Conservation (phyloP, 2,888 invertebrate species). For the Spisula solida region DNA sequence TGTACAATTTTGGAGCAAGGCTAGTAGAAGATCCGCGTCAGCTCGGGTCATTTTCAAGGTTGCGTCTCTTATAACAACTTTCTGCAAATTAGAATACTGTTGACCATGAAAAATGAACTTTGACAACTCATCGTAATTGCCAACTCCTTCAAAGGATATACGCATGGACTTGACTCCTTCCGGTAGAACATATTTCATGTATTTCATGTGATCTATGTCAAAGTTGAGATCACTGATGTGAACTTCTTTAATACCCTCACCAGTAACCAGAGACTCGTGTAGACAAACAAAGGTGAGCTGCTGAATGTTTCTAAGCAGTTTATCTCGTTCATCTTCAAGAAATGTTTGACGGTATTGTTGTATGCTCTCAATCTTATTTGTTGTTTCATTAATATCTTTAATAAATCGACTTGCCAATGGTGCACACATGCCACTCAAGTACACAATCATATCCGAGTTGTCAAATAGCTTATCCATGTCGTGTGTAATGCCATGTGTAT, state of each 20-base stretch:
- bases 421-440: conserved; percentile 27
- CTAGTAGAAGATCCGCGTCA: background rate
- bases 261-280: conserved; percentile 6
- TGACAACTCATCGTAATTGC: background rate
- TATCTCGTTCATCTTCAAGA: background rate
- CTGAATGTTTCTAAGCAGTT: background rate
- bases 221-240: conserved; percentile 9
- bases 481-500: background rate
- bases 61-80: conserved; percentile 15
- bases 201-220: background rate
- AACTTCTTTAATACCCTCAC: background rate
- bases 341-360: background rate
- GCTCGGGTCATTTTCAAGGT: background rate
- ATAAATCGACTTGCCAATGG: background rate
- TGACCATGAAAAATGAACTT: conserved; percentile 15
- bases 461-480: background rate
- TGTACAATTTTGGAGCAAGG: background rate
- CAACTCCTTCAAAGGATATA: background rate
- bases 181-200: background rate
- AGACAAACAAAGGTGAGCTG: conserved; percentile 1
- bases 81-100: conserved; percentile 13
- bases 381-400: background rate
- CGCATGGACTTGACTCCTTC: background rate
- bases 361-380: background rate
- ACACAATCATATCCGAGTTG: background rate